Evolutionary conservation across 1,140 invertebrate species (phyloP).

Genomic region (Triops longicaudatus): DNA sequence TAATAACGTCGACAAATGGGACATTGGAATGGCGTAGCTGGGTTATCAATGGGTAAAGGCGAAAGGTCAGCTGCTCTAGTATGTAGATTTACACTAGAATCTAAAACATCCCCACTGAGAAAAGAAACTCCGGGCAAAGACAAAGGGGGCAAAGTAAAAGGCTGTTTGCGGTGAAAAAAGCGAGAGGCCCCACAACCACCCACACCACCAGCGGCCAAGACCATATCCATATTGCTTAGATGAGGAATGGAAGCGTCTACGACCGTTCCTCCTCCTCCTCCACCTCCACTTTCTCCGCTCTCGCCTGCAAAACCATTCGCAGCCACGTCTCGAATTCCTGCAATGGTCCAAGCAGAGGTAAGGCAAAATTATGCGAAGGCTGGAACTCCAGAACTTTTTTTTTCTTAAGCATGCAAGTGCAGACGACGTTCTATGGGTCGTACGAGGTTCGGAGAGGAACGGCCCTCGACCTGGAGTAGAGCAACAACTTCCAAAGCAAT

Average conservation of each 20-base stretch:
- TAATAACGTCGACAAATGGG: slow-evolving; percentile 1
- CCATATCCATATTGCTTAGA: slow-evolving; percentile 8
- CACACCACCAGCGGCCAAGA: neutral
- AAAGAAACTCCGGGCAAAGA: neutral
- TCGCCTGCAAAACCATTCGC: neutral
- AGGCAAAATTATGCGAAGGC: neutral
- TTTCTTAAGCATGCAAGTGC: neutral
- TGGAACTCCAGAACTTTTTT: neutral
- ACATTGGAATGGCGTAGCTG: neutral
- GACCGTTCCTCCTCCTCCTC: slow-evolving; percentile 13
- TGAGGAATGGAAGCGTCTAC: neutral
- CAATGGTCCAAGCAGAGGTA: neutral
- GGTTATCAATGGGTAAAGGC: slow-evolving; percentile 1
- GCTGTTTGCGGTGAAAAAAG: neutral
- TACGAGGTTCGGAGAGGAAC: neutral
- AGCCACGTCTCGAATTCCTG: slow-evolving; percentile 1
- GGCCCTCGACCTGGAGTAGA: neutral
- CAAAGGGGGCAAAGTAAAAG: neutral
- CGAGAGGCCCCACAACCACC: neutral
- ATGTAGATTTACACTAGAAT: neutral
- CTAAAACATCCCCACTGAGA: neutral
- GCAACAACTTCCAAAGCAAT: neutral
- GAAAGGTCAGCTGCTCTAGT: neutral
- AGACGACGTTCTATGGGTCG: neutral
- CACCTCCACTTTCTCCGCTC: neutral